Percentiles rank a stretch among this genome's conserved stretches.
Conservation (phyloP, 2,888 invertebrate genomes). For the Nemotelus nigrinus region DNA sequence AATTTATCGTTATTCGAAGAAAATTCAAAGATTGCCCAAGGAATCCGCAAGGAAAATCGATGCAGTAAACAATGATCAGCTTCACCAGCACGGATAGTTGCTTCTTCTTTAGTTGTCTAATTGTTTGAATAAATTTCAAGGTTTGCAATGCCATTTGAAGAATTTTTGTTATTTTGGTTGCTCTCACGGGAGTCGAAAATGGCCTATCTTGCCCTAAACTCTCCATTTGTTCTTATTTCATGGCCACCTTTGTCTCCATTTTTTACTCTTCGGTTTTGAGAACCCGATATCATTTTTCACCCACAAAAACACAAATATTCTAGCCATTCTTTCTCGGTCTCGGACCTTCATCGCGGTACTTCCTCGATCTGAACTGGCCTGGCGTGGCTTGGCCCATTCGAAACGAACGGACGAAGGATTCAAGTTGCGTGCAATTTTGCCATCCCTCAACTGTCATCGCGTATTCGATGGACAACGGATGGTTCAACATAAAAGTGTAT, state of each 20-base stretch:
- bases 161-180: background rate
- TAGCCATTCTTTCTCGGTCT: constrained; percentile 12
- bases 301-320: constrained; percentile 28
- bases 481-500: background rate
- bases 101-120: too few species aligned
- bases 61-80: too few species aligned
- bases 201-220: constrained; percentile 7
- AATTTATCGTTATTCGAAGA: too few species aligned
- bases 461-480: constrained; percentile 38
- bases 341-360: background rate
- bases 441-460: constrained; percentile 48
- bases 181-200: background rate
- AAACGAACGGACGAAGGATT: constrained; percentile 14
- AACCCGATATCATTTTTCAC: constrained; percentile 34
- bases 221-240: too few species aligned
- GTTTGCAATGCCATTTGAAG: too few species aligned
- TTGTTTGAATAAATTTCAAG: too few species aligned
- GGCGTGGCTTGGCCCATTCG: background rate
- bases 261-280: background rate
- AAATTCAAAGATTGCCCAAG: too few species aligned
- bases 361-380: background rate
- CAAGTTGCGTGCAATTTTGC: constrained; percentile 47
- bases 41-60: too few species aligned
- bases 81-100: too few species aligned
- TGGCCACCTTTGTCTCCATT: background rate